These are phyloP conservation scores for Diadegma fenestrale DNA, from an alignment of 2,888 invertebrate genomes.

Conservation along the genomic window DNA sequence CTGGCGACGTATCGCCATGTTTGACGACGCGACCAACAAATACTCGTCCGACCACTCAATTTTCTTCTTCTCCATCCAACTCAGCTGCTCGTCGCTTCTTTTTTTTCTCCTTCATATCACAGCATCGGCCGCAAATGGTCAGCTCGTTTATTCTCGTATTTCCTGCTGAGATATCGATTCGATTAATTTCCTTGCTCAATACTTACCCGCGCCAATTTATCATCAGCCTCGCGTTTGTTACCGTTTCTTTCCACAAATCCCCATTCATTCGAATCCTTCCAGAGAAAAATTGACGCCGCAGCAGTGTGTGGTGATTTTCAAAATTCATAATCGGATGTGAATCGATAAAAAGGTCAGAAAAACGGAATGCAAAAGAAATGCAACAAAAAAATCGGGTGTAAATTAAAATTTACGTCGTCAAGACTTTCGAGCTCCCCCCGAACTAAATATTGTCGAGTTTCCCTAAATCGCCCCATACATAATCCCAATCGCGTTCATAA, in stretches of 20 bases:
- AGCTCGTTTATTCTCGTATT: conserved; percentile 26
- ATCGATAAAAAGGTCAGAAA: too few species aligned
- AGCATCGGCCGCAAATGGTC: conserved; percentile 8
- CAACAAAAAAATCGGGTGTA: too few species aligned
- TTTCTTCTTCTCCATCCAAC: background rate
- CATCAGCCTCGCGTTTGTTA: background rate
- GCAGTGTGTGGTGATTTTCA: too few species aligned
- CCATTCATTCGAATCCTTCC: background rate
- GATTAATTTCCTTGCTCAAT: conserved; percentile 46
- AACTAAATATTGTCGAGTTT: background rate
- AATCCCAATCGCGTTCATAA: background rate
- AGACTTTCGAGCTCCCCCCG: too few species aligned
- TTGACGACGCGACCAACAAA: background rate
- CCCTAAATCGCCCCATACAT: background rate
- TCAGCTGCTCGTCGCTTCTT: background rate
- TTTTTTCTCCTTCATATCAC: conserved; percentile 14
- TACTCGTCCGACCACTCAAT: background rate
- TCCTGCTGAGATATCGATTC: conserved; percentile 37
- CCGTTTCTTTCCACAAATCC: conserved; percentile 7
- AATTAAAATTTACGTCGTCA: too few species aligned
- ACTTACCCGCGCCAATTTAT: background rate
- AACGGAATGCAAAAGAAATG: too few species aligned
- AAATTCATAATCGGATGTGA: too few species aligned
- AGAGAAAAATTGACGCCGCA: background rate
- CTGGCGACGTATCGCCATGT: background rate